A percentile compares a stretch with the other conserved stretches of the same genome.
phyloP scores from a whole-genome alignment of 2,797 vertebrate genomes.

The Hirundo rustica region DNA sequence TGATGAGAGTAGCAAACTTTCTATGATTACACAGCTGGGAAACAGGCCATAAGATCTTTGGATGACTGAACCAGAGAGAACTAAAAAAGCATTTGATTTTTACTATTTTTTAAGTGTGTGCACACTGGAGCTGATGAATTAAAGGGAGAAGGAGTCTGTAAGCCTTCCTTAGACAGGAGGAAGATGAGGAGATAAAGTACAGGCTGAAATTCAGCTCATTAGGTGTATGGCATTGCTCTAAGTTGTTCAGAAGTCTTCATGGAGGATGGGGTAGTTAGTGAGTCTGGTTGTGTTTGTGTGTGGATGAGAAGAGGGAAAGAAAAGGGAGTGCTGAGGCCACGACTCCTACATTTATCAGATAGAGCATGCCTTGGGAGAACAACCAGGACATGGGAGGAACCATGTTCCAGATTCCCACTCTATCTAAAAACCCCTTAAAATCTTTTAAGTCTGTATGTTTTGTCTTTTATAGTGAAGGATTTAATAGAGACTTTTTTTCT shows the following conservation, averaged over 20 bases:
- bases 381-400: background rate
- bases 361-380: accelerated
- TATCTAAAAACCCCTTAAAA: background rate
- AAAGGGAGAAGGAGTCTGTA: background rate
- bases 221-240: background rate
- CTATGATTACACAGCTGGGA: constrained; percentile 39
- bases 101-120: background rate
- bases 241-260: background rate
- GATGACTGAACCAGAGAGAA: constrained; percentile 6
- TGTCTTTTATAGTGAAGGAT: accelerated
- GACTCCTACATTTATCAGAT: background rate
- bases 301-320: background rate
- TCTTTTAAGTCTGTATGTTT: background rate
- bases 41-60: constrained; percentile 29
- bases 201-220: background rate
- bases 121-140: background rate
- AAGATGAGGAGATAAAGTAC: background rate
- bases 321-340: background rate
- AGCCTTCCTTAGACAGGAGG: background rate
- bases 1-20: constrained; percentile 53
- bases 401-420: background rate
- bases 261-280: background rate
- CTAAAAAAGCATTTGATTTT: constrained; percentile 32
- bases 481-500: background rate
- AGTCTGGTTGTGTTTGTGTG: accelerated